phyloP scores from a whole-genome alignment of 2,888 invertebrate genomes.

The Diaprepes abbreviatus region DNA sequence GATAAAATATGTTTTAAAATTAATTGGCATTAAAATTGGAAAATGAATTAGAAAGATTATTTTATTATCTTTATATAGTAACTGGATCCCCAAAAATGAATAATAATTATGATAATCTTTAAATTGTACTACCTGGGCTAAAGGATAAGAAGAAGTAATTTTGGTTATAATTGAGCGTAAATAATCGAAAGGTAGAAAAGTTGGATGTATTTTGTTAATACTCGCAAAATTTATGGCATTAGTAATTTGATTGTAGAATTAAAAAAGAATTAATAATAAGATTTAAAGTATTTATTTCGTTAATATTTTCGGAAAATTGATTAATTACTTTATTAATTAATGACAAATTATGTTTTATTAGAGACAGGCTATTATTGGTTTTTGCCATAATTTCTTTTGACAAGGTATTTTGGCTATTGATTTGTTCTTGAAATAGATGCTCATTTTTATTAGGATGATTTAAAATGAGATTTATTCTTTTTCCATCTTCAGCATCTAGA shows the following conservation, averaged over 20 bases:
- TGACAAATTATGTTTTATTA: neutral
- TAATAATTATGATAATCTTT: neutral
- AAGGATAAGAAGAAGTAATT: neutral
- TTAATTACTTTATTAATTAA: neutral
- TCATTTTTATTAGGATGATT: slow-evolving; percentile 8
- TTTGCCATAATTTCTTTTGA: slow-evolving; percentile 1
- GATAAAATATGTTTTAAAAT: slow-evolving; percentile 2
- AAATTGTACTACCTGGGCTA: slow-evolving; percentile 1
- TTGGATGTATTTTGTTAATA: neutral
- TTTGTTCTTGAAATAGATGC: slow-evolving; percentile 1
- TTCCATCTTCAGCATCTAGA: slow-evolving; percentile 22
- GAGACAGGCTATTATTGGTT: neutral
- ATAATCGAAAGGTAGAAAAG: slow-evolving; percentile 39
- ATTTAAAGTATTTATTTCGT: too few species aligned
- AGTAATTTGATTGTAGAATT: neutral
- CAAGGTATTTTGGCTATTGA: neutral
- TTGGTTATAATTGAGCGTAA: slow-evolving; percentile 27
- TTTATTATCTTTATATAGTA: neutral
- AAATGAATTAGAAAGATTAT: slow-evolving; percentile 6
- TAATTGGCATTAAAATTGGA: neutral
- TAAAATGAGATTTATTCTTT: slow-evolving; percentile 19
- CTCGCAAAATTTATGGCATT: neutral
- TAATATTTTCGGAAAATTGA: neutral
- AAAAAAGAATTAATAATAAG: neutral
- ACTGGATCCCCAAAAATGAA: neutral